Evolutionary conservation across 1,140 invertebrate species (phyloP).

Genomic region (Hormaphis cornu): DNA sequence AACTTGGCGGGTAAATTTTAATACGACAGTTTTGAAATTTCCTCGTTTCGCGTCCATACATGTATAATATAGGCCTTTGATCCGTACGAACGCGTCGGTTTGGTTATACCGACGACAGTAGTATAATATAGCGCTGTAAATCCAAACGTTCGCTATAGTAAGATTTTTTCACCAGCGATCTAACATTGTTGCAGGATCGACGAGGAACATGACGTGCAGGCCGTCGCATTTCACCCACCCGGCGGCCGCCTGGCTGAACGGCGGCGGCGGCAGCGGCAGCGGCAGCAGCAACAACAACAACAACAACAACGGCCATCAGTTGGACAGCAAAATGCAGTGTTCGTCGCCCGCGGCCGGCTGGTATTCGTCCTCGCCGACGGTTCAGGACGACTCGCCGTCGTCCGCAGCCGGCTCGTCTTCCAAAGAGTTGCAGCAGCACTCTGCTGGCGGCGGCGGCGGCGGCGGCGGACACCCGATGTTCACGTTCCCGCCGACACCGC

Average conservation of each 20-base stretch:
- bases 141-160: too few species aligned
- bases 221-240: constrained; percentile 32
- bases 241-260: constrained; percentile 29
- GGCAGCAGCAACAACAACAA: constrained; percentile 6
- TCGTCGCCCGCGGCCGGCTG: constrained; percentile 12
- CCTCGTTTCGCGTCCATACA: too few species aligned
- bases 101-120: too few species aligned
- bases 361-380: constrained; percentile 19
- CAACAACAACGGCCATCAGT: constrained; percentile 7
- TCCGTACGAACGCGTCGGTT: too few species aligned
- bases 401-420: constrained; percentile 3
- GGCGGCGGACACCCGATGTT: constrained; percentile 36
- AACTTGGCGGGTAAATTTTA: too few species aligned
- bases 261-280: background rate
- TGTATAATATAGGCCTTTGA: too few species aligned
- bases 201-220: constrained; percentile 36
- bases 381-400: constrained; percentile 17
- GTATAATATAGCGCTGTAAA: too few species aligned
- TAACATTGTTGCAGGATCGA: constrained; percentile 31
- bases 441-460: constrained; percentile 5
- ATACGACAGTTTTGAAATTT: too few species aligned
- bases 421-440: constrained; percentile 30
- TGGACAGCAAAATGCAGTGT: constrained; percentile 22
- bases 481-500: constrained; percentile 38
- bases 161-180: too few species aligned